Evolutionary conservation across 2,797 vertebrate species (phyloP).

Genomic region (Scleropages formosus): DNA sequence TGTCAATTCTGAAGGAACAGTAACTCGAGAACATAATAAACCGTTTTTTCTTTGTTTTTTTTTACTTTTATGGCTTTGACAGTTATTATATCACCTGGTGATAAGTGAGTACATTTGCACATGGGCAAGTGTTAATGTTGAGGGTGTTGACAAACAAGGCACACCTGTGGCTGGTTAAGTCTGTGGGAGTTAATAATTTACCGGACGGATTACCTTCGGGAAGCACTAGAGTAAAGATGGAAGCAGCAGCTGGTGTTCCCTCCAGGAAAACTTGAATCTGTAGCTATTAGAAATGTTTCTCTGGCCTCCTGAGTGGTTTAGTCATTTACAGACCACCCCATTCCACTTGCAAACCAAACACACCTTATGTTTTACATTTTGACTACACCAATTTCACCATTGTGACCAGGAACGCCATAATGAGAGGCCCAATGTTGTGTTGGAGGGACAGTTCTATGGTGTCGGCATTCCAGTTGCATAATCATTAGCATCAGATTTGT

Average conservation of each 20-base stretch:
- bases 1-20: background rate
- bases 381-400: no score
- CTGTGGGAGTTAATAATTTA: conserved; percentile 5
- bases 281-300: conserved; percentile 6
- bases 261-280: background rate
- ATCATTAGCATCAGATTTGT: no score
- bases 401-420: no score
- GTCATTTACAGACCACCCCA: background rate
- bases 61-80: background rate
- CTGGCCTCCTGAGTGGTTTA: background rate
- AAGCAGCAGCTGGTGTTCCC: background rate
- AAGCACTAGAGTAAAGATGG: background rate
- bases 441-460: no score
- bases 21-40: background rate
- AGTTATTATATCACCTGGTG: background rate
- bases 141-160: conserved; percentile 15
- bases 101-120: background rate
- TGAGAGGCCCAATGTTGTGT: no score
- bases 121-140: background rate
- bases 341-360: no score
- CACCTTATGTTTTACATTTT: no score
- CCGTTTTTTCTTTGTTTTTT: background rate
- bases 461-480: no score
- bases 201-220: background rate
- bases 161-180: conserved; percentile 17